Evolutionary conservation across 2,888 invertebrate species (phyloP), one percentile per base, ranked within the genome.

Genomic region (Gnatocerus cornutus): DNA sequence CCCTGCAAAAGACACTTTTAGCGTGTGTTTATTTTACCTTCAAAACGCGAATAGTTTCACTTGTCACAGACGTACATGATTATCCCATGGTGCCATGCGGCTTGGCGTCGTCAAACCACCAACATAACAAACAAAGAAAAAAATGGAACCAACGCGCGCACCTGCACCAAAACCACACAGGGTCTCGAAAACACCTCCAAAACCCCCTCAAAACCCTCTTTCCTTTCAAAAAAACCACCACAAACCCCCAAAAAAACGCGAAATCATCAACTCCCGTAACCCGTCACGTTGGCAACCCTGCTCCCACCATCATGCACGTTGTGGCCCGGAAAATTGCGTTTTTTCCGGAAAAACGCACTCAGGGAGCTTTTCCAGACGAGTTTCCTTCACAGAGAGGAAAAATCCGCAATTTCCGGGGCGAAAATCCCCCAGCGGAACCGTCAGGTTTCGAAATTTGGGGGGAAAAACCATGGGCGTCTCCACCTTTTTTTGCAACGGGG

Each of bases 31-130:
- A 77, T 79, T 80, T 77, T 76, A 75, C 73, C 77, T 75, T 73
- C 75, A 77, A 78, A 82, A 80, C 79, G 78, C 76, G 76, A 80
- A 79, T 79, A 79, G 81, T 79, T 80, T 81, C 79, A 84, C 83
- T 83, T 83, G 83, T 83, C 84, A 84, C 76, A 82, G 79, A 81
- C 82, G 80, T 83, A 82, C 84, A 83, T 84, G 79, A 81, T 79
- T 80, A 78, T 81, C 84, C 84, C 84, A 84, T 78, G 81, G 83
- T 82, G 74, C 84, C 77, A 73, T 81, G 78, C 77, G 79, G 76
- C 76, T 80, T 83, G 81, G 85, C 85, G 85, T 85, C 85, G 79
- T 76, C 82, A 80, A 45, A 73, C 73, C 80, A 78, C 83, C 84
- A 84, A 84, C 80, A 52, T 74, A 68, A 66, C 65, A 33, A 4